Evolutionary conservation across 1,140 invertebrate species (phyloP), one percentile per base, ranked within the genome.

Genomic region (Parasteatoda tepidariorum): DNA sequence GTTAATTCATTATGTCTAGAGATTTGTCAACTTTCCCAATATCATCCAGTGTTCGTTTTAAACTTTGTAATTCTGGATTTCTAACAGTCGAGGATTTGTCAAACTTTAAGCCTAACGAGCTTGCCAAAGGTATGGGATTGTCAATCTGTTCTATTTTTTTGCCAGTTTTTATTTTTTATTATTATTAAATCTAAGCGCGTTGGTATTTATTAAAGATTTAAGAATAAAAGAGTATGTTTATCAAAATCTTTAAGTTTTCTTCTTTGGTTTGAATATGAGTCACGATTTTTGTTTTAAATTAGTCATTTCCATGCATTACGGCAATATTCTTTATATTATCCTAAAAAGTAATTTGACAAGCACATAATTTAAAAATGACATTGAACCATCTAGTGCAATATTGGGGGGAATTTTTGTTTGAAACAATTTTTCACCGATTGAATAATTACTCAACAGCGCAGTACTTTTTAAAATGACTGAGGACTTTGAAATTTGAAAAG

Each of bases 31-130:
- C 81, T 11, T 74, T 34, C 9, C 81, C 68, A 2, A 26, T 83
- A 26, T 57, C 81, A 64, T 68, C 61, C 15, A 24, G 66, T 73
- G 81, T 33, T 5, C 55, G 81, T 15, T 83, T 64, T 38, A 83
- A 66, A 73, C 66, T 83, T 57, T 18, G 31, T 7, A 83, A 33
- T 6, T 48, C 34, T 28, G 81, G 81, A 5, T 83, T 73, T 26
- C n/a, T 38, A 30, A 83, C 59, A 48, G 41, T 34, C 26, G 81
- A 83, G 31, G 81, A 83, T 54, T 81, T 81, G 9, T 55, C 22
- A 33, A 48, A 55, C 28, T 68, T 81, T 28, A 68, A 24, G 38
- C 76, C 76, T 3, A 57, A 34, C 24, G 76, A 81, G 30, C 76
- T 81, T 41, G 41, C 64, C 13, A 70, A 18, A 28, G 76, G 76